phyloP scores from a whole-genome alignment of 2,888 invertebrate genomes.

The Osedax frankpressi region DNA sequence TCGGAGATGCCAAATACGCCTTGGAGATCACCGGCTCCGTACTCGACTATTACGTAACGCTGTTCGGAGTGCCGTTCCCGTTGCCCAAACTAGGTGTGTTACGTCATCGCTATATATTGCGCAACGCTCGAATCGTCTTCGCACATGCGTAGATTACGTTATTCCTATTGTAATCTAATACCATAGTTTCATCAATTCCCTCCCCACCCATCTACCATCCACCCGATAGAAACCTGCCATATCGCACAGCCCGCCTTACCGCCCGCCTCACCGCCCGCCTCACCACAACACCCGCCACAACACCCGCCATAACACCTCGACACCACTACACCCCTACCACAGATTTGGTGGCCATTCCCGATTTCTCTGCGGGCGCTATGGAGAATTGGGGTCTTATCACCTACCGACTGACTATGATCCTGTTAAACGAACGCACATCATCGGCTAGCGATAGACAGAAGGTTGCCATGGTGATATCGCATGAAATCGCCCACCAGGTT shows the following conservation, averaged over 20 bases:
- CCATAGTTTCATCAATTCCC: no score
- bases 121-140: no score
- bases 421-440: slow-evolving; percentile 35
- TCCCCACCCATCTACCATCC: no score
- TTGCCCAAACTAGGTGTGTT: slow-evolving; percentile 45
- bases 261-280: no score
- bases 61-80: slow-evolving; percentile 46
- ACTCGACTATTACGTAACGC: slow-evolving; percentile 50
- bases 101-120: no score
- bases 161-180: no score
- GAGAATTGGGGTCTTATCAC: slow-evolving; percentile 47
- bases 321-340: slow-evolving; percentile 8
- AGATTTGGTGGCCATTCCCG: slow-evolving; percentile 45
- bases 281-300: no score
- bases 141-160: no score
- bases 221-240: no score
- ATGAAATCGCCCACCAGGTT: slow-evolving; percentile 47
- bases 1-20: slow-evolving; percentile 63
- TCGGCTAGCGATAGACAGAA: slow-evolving; percentile 34
- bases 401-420: slow-evolving; percentile 37
- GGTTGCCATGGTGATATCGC: slow-evolving; percentile 40
- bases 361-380: slow-evolving; percentile 46
- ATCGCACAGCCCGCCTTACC: no score
- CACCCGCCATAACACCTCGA: no score
- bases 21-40: slow-evolving; percentile 65